A percentile compares a stretch with the other conserved stretches of the same genome.
Conservation (phyloP, 2,797 vertebrate species). For the Melanotaenia maccullochi region DNA sequence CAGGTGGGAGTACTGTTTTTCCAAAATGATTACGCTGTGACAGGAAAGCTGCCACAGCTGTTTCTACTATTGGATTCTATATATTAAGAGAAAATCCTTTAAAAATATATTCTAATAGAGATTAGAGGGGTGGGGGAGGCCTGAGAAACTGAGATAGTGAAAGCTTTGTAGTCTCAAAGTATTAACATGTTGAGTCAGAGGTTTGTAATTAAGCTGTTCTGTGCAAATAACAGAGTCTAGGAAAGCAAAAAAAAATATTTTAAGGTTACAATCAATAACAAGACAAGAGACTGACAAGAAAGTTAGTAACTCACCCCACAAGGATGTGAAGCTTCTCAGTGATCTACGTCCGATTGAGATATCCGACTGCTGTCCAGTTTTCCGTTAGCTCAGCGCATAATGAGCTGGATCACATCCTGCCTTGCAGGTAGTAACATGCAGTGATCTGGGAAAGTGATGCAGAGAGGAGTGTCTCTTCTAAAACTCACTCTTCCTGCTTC, state of each 20-base stretch:
- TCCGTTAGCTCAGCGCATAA: slow-evolving; percentile 23
- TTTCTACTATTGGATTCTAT: not conserved
- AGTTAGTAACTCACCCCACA: slow-evolving; percentile 51
- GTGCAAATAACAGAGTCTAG: slow-evolving; percentile 11
- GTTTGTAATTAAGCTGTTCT: slow-evolving; percentile 21
- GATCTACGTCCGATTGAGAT: slow-evolving; percentile 2
- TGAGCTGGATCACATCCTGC: slow-evolving; percentile 30
- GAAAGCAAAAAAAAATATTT: slow-evolving; percentile 16
- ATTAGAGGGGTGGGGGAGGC: too few relatives aligned
- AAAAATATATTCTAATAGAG: too few relatives aligned
- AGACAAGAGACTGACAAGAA: not conserved
- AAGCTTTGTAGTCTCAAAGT: not conserved
- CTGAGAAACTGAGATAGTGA: not conserved
- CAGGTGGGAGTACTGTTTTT: not conserved
- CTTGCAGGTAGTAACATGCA: slow-evolving; percentile 67
- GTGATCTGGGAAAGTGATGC: slow-evolving; percentile 8
- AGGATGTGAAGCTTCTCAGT: slow-evolving; percentile 1
- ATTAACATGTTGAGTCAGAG: slow-evolving; percentile 12
- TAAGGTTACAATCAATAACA: not conserved
- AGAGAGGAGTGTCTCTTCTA: slow-evolving; percentile 52
- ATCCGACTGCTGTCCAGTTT: slow-evolving; percentile 3
- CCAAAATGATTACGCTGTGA: not conserved
- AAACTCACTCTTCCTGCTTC: not conserved
- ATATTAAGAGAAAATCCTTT: not conserved
- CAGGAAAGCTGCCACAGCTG: not conserved